Evolutionary conservation across 2,888 invertebrate genomes (phyloP).

Genomic region (Macaria liturata): DNA sequence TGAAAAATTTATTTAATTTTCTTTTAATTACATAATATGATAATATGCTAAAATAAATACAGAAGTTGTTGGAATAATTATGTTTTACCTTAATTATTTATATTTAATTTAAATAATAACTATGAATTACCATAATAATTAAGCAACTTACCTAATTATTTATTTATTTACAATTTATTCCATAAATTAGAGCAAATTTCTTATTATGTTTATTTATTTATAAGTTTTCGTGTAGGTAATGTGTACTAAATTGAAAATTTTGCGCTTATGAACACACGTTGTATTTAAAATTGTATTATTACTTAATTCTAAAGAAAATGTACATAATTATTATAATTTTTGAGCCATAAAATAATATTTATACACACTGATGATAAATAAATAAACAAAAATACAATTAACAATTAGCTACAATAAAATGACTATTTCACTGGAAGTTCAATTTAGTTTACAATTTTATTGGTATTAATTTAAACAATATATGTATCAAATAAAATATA

Average conservation of each 20-base stretch:
- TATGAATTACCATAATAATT: constrained; percentile 60
- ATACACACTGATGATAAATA: constrained; percentile 4
- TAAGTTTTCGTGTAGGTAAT: constrained; percentile 35
- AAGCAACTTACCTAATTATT: constrained; percentile 71
- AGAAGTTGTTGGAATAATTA: constrained; percentile 72
- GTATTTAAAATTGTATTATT: neutral
- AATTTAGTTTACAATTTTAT: neutral
- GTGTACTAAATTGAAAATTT: constrained; percentile 4
- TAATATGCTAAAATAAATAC: constrained; percentile 83
- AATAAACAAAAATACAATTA: constrained; percentile 2
- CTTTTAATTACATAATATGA: constrained; percentile 76
- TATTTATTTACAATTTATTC: constrained; percentile 75
- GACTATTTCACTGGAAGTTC: constrained; percentile 13
- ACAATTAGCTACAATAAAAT: neutral
- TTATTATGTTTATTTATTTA: constrained; percentile 32
- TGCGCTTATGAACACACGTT: constrained; percentile 30
- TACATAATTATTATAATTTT: neutral
- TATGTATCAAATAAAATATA: no score
- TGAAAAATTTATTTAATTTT: constrained; percentile 81
- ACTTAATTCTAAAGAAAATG: neutral
- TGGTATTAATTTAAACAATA: no score
- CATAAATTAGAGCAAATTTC: constrained; percentile 58
- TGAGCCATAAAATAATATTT: constrained; percentile 1
- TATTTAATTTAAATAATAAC: constrained; percentile 73
- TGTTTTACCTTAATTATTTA: constrained; percentile 53